Evolutionary conservation across 2,888 invertebrate species (phyloP).

Genomic region (Frankliniella intonsa): DNA sequence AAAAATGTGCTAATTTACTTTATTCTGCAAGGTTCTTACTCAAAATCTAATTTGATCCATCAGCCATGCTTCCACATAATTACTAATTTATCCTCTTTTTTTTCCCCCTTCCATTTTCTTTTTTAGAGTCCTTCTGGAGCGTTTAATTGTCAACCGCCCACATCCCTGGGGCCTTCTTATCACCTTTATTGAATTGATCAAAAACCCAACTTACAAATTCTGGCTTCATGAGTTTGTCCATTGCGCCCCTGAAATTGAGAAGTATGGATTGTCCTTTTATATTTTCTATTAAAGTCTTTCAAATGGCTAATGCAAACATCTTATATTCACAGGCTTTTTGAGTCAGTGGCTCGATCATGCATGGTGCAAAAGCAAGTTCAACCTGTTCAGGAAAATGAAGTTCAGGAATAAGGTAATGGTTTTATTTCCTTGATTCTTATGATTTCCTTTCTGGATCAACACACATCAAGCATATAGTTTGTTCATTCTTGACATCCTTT

Average conservation of each 20-base stretch:
- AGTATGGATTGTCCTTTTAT: conserved; percentile 58
- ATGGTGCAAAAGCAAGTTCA: conserved; percentile 71
- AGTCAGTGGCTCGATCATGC: conserved; percentile 93
- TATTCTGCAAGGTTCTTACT: not conserved
- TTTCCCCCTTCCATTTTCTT: not conserved
- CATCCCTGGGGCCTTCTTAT: conserved; percentile 99
- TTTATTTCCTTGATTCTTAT: not conserved
- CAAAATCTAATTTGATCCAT: too few relatives aligned
- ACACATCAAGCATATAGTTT: not conserved
- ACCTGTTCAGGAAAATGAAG: conserved; percentile 42
- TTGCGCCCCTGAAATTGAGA: conserved; percentile 99
- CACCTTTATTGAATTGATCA: conserved; percentile 98
- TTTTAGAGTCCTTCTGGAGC: conserved; percentile 80
- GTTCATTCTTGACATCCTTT: not conserved
- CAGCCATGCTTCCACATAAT: not conserved
- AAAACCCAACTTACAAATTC: conserved; percentile 97
- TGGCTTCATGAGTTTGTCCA: conserved; percentile 99
- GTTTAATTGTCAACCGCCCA: conserved; percentile 95
- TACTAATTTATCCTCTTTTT: conserved; percentile 24
- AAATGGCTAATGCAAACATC: conserved; percentile 31
- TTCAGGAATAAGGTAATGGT: too few relatives aligned
- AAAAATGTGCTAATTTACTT: not conserved
- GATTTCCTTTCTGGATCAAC: not conserved
- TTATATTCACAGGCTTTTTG: conserved; percentile 69
- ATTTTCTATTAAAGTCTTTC: conserved; percentile 1